A percentile compares a stretch with the other conserved stretches of the same genome.
Conservation (phyloP, 1,140 invertebrate genomes). For the Neodiprion lecontei region DNA sequence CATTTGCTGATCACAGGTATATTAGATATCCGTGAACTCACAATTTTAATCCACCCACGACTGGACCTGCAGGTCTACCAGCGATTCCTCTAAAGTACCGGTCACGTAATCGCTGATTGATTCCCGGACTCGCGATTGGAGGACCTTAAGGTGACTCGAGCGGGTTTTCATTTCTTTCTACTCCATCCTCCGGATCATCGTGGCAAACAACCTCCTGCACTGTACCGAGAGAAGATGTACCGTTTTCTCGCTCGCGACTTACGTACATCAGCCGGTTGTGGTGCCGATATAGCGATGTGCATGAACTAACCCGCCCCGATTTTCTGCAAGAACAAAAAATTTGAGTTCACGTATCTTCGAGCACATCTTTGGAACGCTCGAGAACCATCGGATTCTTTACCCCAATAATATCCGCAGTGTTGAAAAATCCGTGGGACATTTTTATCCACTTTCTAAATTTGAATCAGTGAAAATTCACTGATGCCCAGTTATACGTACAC, state of each 20-base stretch:
- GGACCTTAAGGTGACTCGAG: background rate
- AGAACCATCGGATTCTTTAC: too few relatives aligned
- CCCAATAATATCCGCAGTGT: too few relatives aligned
- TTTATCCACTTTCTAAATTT: too few relatives aligned
- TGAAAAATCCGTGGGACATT: too few relatives aligned
- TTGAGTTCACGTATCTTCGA: too few relatives aligned
- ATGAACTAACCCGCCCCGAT: background rate
- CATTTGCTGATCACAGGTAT: too few relatives aligned
- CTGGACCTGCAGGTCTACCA: background rate
- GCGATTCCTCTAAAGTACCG: background rate
- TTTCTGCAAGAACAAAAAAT: too few relatives aligned
- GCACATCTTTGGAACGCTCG: too few relatives aligned
- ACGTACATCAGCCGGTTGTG: background rate
- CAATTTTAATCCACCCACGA: background rate
- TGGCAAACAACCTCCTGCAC: background rate
- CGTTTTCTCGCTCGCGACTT: background rate
- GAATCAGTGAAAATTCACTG: too few relatives aligned
- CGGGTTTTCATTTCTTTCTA: background rate
- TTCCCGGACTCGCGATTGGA: background rate
- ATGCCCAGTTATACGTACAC: too few relatives aligned
- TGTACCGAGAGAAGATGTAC: background rate
- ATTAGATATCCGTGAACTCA: too few relatives aligned
- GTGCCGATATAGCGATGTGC: background rate
- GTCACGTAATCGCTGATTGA: background rate
- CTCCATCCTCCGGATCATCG: background rate